Evolutionary conservation across 2,888 invertebrate species (phyloP), one percentile per base, ranked within the genome.

Genomic region (Xestia c-nigrum): DNA sequence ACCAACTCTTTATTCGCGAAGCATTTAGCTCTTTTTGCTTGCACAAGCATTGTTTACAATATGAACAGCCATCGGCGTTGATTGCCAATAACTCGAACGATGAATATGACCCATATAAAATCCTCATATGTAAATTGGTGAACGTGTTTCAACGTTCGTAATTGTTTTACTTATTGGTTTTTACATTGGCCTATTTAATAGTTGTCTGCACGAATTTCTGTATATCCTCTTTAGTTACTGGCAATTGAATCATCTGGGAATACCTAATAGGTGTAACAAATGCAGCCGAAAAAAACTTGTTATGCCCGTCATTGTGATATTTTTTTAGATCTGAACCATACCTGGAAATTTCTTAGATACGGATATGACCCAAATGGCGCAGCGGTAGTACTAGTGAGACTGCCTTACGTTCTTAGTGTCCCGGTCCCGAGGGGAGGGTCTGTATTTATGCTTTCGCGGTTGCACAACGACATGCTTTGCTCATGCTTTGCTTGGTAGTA

Each of bases 31-130:
- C 59, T 72, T 73, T 71, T 72, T 73, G 72, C 52, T 85, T 71
- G 24, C 83, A 69, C 57, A 74, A 71, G 69, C 70, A 73, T 70
- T 86, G 86, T 83, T 80, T 86, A 83, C 84, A 83, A 24, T 82
- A 65, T 75, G 55, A 82, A 55, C 72, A 82, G 69, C 71, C 63
- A 69, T 85, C 52, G 78, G 52, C 83, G 74, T 77, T 84, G 85
- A 84, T 83, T 84, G 86, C 86, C 83, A 85, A 84, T 83, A 84
- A 84, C 74, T 84, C 65, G 69, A 57, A 66, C 74, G 72, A 85
- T 85, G 74, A 74, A 85, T 83, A 59, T 85, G 83, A 84, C 86
- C 83, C 55, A 84, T 82, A 74, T 84, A 69, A 85, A 82, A 74
- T 72, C 52, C 71, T 76, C 71, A 46, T 46, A 75, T 72, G 63